phyloP scores from a whole-genome alignment of 2,888 invertebrate species.

The Deladenus siricidicola region DNA sequence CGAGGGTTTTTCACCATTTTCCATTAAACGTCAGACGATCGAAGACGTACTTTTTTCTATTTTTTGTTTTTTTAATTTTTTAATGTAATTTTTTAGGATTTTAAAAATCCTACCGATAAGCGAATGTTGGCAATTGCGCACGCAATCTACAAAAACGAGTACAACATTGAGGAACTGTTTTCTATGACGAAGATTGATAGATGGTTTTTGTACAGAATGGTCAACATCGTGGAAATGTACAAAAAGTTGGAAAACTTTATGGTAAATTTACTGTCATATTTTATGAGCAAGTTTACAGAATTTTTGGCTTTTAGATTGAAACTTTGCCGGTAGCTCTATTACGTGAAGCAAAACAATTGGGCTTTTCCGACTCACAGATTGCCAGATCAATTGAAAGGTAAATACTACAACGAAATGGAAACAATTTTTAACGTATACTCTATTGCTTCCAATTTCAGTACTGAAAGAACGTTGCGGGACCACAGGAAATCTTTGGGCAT shows the following conservation, averaged over 20 bases:
- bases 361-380: constrained; percentile 95
- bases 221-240: constrained; percentile 69
- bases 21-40: constrained; percentile 63
- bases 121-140: constrained; percentile 92
- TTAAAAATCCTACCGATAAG: constrained; percentile 88
- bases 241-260: constrained; percentile 27
- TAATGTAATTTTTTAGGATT: constrained; percentile 58
- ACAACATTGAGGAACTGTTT: constrained; percentile 70
- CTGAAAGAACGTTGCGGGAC: constrained; percentile 50
- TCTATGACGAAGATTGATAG: constrained; percentile 87
- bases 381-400: constrained; percentile 61
- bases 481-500: constrained; percentile 58
- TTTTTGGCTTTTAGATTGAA: constrained; percentile 2
- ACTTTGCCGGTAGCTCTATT: constrained; percentile 57
- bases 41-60: too few relatives aligned
- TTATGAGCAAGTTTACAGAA: not conserved
- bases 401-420: constrained; percentile 12
- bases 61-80: too few relatives aligned
- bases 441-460: constrained; percentile 51
- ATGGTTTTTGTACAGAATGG: constrained; percentile 92
- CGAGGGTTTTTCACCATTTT: constrained; percentile 82
- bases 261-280: not conserved
- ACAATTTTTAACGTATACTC: not conserved
- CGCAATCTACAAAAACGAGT: constrained; percentile 62
- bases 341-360: constrained; percentile 77